Percentiles rank a stretch among this genome's conserved stretches.
These are phyloP conservation scores for Nomada lathburiana DNA, from an alignment of 2,888 invertebrate genomes.

Conservation along the genomic window DNA sequence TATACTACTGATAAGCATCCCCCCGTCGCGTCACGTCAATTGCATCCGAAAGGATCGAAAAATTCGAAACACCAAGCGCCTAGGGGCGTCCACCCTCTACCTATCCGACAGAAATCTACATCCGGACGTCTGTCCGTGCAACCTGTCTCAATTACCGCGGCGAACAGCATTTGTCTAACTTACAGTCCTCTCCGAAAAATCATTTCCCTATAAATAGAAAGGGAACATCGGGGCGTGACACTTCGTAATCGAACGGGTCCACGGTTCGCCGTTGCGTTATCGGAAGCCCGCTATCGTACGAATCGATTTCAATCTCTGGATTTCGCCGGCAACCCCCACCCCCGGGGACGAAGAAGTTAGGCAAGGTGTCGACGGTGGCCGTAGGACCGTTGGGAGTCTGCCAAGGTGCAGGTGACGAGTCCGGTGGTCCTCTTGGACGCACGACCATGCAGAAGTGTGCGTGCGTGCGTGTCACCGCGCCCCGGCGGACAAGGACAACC, in stretches of 20 bases:
- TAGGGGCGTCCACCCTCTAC: too few species aligned
- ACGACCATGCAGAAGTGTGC: slow-evolving; percentile 38
- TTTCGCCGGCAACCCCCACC: slow-evolving; percentile 20
- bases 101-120: too few species aligned
- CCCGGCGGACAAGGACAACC: slow-evolving; percentile 50
- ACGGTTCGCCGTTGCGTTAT: slow-evolving; percentile 2
- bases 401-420: slow-evolving; percentile 82
- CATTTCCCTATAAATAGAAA: too few species aligned
- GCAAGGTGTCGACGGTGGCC: slow-evolving; percentile 78
- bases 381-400: slow-evolving; percentile 72
- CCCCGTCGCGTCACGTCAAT: too few species aligned
- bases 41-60: too few species aligned
- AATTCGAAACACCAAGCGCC: too few species aligned
- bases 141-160: too few species aligned
- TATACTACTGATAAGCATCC: too few species aligned
- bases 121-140: too few species aligned
- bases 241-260: background rate
- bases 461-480: slow-evolving; percentile 64
- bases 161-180: too few species aligned
- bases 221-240: background rate
- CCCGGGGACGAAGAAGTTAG: slow-evolving; percentile 60
- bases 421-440: slow-evolving; percentile 80
- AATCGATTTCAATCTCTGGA: slow-evolving; percentile 39
- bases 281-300: slow-evolving; percentile 34
- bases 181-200: too few species aligned